A percentile compares a stretch with the other conserved stretches of the same genome.
Conservation (phyloP, 1,140 invertebrate species). For the Bombus pascuorum region DNA sequence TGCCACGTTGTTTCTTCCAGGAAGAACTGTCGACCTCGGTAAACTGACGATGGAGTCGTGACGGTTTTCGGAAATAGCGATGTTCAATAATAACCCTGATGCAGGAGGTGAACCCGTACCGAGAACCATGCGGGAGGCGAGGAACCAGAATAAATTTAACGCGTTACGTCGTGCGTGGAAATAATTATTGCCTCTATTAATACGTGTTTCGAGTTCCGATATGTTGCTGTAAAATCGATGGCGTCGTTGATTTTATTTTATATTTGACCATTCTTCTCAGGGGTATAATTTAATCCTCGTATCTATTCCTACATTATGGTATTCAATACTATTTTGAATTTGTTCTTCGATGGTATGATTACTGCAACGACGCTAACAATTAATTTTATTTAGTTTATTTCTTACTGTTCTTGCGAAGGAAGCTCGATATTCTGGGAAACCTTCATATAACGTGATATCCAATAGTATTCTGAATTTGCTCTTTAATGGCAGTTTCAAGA, state of each 20-base stretch:
- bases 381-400: neutral
- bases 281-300: neutral
- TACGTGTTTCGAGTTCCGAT: neutral
- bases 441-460: neutral
- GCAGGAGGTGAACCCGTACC: slow-evolving; percentile 38
- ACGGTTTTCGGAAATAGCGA: slow-evolving; percentile 54
- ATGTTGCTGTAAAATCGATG: neutral
- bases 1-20: slow-evolving; percentile 29
- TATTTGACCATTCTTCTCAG: neutral
- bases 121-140: slow-evolving; percentile 21
- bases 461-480: too few species aligned
- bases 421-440: neutral
- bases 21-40: slow-evolving; percentile 12
- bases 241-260: neutral
- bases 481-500: too few species aligned
- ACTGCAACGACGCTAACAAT: neutral
- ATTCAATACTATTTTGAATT: too few species aligned
- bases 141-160: slow-evolving; percentile 39
- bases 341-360: too few species aligned
- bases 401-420: neutral
- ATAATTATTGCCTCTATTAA: slow-evolving; percentile 32
- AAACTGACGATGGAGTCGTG: slow-evolving; percentile 15
- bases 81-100: slow-evolving; percentile 51
- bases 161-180: neutral
- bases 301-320: too few species aligned